Evolutionary conservation across 2,888 invertebrate genomes (phyloP), one percentile per base, ranked within the genome.

Genomic region (Axea sp.): DNA sequence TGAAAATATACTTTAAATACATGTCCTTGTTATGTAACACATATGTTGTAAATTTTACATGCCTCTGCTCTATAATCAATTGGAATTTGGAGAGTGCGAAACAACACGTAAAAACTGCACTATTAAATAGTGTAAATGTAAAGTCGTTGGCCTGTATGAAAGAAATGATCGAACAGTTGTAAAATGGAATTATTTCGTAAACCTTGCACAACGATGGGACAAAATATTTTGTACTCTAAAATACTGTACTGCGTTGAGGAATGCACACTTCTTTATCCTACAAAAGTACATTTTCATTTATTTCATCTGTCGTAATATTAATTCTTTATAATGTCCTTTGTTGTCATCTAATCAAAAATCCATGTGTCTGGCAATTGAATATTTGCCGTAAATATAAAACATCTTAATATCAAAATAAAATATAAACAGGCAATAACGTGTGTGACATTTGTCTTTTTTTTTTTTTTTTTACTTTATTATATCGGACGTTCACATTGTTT

Each of bases 401-500:
- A 76, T 81, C 73, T 77, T 73, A 59, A 80, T 84, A 83, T 84
- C 81, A 84, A 84, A 84, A 85, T 84, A 85, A 84, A 85, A 83
- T 85, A 83, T 83, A 83, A 84, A 85, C 75, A 77, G 82, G 81
- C 84, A 80, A 84, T 82, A 84, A 84, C 82, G 79, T 80, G 39
- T 74, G 65, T 47, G 74, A 73, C 68, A 45, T 31, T 17, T 39
- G 37, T 28, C 7, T 12, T 12, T 51, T 24, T 37, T 60, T 71
- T 73, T 73, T 31, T 37, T 47, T 30, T 59, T 51, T 71, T 76
- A 79, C 74, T 72, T 73, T 73, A 28, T 35, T 65, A 15, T 9
- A 45, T 41, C 47, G 65, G 55, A 67, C 65, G 65, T 73, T 60
- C 35, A 53, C 51, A 60, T 2, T 60, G 57, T 43, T 62, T 71